These are phyloP conservation scores for Phanerotoma sp. DNA, from an alignment of 2,888 invertebrate genomes.

Conservation along the genomic window DNA sequence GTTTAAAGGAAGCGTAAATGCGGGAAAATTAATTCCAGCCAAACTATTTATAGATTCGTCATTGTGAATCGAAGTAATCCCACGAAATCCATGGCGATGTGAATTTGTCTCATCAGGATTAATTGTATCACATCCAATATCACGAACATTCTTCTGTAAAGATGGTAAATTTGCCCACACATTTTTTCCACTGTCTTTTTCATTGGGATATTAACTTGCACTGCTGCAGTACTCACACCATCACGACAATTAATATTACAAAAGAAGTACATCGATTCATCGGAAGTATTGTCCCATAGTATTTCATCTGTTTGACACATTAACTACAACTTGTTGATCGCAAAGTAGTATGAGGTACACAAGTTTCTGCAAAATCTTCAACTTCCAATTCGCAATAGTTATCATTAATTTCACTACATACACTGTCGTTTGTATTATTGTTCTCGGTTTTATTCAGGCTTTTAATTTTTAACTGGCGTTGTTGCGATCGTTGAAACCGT, in stretches of 20 bases:
- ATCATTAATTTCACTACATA: background rate
- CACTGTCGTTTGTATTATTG: background rate
- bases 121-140: no score
- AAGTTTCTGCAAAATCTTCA: background rate
- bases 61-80: slow-evolving; percentile 7
- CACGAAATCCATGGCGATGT: slow-evolving; percentile 1
- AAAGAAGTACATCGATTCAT: slow-evolving; percentile 4
- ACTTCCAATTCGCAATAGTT: background rate
- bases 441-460: background rate
- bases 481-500: no score
- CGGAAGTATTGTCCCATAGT: slow-evolving; percentile 1
- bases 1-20: slow-evolving; percentile 25
- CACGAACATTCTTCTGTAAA: background rate
- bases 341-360: background rate
- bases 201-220: no score
- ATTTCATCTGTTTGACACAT: slow-evolving; percentile 20
- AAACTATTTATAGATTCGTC: background rate
- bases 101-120: background rate
- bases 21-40: background rate
- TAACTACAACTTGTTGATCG: slow-evolving; percentile 4
- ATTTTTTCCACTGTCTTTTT: no score
- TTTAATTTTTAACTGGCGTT: no score
- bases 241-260: no score
- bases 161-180: slow-evolving; percentile 2
- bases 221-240: no score